Conservation (phyloP, 2,113 vertebrate genomes). For the Callocephalon fimbriatum region DNA sequence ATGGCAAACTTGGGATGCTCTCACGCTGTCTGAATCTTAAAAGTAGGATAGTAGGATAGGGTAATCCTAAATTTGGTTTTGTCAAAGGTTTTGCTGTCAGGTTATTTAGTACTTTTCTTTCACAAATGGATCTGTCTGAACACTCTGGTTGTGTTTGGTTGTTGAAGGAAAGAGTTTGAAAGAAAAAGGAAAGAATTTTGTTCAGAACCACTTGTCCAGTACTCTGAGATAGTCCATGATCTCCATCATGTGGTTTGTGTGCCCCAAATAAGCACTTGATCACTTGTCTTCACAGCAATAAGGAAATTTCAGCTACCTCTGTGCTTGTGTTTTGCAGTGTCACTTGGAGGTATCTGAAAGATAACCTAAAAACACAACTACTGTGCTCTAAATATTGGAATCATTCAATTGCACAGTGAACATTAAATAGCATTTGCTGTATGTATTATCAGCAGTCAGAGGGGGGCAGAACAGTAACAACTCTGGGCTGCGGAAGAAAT, state of each 20-base stretch:
- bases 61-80: neutral
- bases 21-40: neutral
- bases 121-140: neutral
- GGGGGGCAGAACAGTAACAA: neutral
- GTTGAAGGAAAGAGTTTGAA: neutral
- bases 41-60: neutral
- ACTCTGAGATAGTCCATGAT: neutral
- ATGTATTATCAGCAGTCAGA: neutral
- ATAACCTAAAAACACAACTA: neutral
- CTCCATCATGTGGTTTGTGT: neutral
- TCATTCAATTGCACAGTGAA: fast-evolving
- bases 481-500: neutral
- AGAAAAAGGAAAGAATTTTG: neutral
- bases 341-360: neutral
- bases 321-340: neutral
- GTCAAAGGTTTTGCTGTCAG: neutral
- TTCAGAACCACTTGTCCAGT: neutral
- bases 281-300: fast-evolving
- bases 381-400: neutral
- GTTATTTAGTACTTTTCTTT: neutral
- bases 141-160: neutral
- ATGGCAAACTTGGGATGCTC: neutral
- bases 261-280: neutral
- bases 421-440: neutral
- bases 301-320: neutral